Evolutionary conservation across 2,113 vertebrate genomes (phyloP).

Genomic region (Andinoacara biseriatus): DNA sequence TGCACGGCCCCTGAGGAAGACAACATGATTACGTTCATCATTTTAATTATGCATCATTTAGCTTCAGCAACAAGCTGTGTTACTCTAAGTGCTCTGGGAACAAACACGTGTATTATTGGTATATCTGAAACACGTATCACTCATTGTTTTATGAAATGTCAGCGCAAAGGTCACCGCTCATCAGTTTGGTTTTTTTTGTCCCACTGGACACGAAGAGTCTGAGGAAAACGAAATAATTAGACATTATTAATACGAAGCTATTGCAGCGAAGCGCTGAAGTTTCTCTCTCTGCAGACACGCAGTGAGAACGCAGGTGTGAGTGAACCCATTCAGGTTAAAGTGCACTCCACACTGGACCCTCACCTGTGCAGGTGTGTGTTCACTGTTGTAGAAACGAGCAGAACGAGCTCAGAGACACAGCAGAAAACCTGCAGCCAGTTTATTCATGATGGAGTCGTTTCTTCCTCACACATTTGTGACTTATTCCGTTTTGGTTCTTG

Average conservation of each 20-base stretch:
- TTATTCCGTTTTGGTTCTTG: no score
- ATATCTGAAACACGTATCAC: not conserved
- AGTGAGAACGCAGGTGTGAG: no score
- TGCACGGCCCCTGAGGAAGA: conserved; percentile 7
- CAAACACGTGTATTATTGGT: not conserved
- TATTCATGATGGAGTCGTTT: no score
- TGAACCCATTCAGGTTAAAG: no score
- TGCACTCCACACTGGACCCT: no score
- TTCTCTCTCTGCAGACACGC: not conserved
- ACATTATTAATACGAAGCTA: not conserved
- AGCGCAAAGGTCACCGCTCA: not conserved
- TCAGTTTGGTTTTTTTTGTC: not conserved
- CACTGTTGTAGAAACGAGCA: no score
- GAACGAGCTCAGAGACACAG: no score
- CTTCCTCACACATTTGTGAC: no score
- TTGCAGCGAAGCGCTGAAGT: not conserved
- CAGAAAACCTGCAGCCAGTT: no score
- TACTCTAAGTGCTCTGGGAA: not conserved
- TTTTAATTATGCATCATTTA: conserved; percentile 27
- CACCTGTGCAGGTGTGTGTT: no score
- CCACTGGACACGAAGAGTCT: not conserved
- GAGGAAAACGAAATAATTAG: fast-evolving
- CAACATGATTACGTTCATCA: conserved; percentile 19
- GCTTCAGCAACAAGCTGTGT: not conserved
- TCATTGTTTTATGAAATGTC: not conserved